These are phyloP conservation scores for Rynchops niger DNA, from an alignment of 2,113 vertebrate species.

Conservation along the genomic window DNA sequence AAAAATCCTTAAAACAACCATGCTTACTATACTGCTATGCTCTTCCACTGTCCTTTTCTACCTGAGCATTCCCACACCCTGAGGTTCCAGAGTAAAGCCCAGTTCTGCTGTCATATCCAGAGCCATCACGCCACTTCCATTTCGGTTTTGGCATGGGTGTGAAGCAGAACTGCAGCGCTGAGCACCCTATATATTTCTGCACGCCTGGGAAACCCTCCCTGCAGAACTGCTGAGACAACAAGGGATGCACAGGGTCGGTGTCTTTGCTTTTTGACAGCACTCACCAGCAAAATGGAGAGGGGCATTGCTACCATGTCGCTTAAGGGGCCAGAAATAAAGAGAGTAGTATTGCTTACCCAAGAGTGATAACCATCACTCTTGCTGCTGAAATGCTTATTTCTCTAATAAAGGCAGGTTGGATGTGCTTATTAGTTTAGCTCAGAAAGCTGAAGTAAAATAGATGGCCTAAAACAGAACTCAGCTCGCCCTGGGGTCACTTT, in stretches of 20 bases:
- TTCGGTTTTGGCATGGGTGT: not conserved
- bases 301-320: not conserved
- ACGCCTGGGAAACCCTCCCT: not conserved
- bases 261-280: not conserved
- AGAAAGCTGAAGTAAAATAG: not conserved
- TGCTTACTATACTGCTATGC: not conserved
- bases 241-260: fast-evolving
- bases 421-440: not conserved
- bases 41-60: not conserved
- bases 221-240: not conserved
- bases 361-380: not conserved
- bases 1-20: not conserved
- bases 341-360: not conserved
- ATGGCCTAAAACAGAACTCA: not conserved
- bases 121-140: not conserved
- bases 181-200: not conserved
- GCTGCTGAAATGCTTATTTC: not conserved
- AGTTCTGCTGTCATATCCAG: not conserved
- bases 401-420: not conserved
- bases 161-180: not conserved
- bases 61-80: not conserved
- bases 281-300: not conserved
- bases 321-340: not conserved
- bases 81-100: not conserved
- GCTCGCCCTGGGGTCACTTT: not conserved